Evolutionary conservation across 2,797 vertebrate genomes (phyloP).

Genomic region (Alauda arvensis): DNA sequence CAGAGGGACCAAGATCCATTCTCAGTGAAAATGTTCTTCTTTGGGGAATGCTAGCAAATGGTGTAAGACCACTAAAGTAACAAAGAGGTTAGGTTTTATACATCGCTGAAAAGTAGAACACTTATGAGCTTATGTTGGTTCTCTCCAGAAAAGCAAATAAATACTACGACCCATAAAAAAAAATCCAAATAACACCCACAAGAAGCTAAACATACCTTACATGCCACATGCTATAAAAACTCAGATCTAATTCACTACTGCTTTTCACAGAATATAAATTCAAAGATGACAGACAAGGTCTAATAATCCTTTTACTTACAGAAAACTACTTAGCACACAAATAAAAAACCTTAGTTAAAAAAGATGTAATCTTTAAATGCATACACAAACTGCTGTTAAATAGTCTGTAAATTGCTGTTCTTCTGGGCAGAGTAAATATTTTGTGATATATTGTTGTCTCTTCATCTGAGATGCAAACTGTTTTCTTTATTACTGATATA

Average conservation of each 20-base stretch:
- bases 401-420: neutral
- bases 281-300: neutral
- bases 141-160: neutral
- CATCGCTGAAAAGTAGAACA: neutral
- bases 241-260: neutral
- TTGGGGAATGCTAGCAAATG: neutral
- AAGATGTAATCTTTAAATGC: neutral
- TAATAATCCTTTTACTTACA: neutral
- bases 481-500: constrained; percentile 2
- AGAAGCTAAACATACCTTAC: neutral
- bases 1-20: neutral
- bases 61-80: neutral
- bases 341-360: neutral
- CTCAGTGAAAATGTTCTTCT: neutral
- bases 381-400: neutral
- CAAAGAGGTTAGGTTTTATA: neutral
- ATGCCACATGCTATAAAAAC: neutral
- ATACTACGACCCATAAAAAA: neutral
- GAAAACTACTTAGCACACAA: neutral
- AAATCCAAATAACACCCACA: neutral
- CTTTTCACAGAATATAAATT: neutral
- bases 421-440: constrained; percentile 1
- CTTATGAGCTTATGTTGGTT: neutral
- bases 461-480: constrained; percentile 5
- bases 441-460: neutral